A percentile compares a stretch with the other conserved stretches of the same genome.
These are phyloP conservation scores for Pavo muticus DNA, from an alignment of 2,113 vertebrate species.

Conservation along the genomic window DNA sequence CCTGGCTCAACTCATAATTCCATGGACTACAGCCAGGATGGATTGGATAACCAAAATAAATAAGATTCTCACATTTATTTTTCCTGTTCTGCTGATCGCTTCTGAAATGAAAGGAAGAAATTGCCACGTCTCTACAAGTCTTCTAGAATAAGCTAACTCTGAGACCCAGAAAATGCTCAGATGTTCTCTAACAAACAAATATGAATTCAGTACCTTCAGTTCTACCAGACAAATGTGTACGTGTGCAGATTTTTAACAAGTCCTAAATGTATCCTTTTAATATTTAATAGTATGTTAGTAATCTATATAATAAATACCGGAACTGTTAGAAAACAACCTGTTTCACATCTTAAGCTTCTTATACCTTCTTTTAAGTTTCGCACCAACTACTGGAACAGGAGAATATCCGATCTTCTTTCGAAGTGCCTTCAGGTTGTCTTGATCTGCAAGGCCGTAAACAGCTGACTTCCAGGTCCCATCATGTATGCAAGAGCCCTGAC, in stretches of 20 bases:
- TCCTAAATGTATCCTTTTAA: neutral
- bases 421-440: slow-evolving; percentile 79
- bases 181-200: neutral
- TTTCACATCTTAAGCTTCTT: neutral
- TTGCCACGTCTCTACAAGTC: neutral
- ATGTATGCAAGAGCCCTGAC: slow-evolving; percentile 85
- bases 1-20: neutral
- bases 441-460: slow-evolving; percentile 84
- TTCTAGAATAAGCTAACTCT: neutral
- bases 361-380: slow-evolving; percentile 89
- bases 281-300: neutral
- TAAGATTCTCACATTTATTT: neutral
- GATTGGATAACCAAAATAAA: neutral
- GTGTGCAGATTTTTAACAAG: neutral
- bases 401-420: slow-evolving; percentile 84
- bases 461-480: slow-evolving; percentile 95
- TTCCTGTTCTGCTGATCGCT: neutral
- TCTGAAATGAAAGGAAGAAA: neutral
- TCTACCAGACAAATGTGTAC: neutral
- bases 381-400: slow-evolving; percentile 84
- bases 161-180: neutral
- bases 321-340: neutral
- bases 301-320: neutral
- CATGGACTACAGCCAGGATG: neutral
- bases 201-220: neutral